Conservation (phyloP, 2,888 invertebrate genomes). For the Sceliomorpha sp. region DNA sequence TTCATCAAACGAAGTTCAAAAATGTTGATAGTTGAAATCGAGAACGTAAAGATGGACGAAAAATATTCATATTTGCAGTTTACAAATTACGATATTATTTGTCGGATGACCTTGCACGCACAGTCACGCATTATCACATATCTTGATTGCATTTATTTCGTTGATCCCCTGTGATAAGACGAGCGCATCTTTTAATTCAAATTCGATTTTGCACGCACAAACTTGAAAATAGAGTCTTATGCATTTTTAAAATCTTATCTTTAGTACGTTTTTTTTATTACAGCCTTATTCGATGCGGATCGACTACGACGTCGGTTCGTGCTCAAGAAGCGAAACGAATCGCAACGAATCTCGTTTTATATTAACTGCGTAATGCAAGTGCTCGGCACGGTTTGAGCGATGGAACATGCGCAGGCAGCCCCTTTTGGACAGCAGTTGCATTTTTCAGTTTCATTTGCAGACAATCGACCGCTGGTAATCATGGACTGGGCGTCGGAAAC, state of each 20-base stretch:
- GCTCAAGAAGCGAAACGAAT: slow-evolving; percentile 64
- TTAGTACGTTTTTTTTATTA: slow-evolving; percentile 51
- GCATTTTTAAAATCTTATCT: slow-evolving; percentile 55
- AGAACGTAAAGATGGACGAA: too few relatives aligned
- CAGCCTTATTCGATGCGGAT: slow-evolving; percentile 51
- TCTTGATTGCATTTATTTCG: slow-evolving; percentile 51
- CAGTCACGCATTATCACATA: slow-evolving; percentile 12
- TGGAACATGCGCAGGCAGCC: slow-evolving; percentile 57
- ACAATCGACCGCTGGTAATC: slow-evolving; percentile 73
- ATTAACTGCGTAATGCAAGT: slow-evolving; percentile 58
- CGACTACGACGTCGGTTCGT: slow-evolving; percentile 52
- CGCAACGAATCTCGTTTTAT: slow-evolving; percentile 63
- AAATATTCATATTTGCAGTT: too few relatives aligned
- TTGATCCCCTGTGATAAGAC: slow-evolving; percentile 38
- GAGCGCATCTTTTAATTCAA: slow-evolving; percentile 38
- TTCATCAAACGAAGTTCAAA: too few relatives aligned
- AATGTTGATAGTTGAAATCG: too few relatives aligned
- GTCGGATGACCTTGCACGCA: too few relatives aligned
- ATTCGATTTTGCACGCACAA: slow-evolving; percentile 48
- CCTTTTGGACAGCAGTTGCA: slow-evolving; percentile 67
- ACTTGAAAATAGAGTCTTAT: slow-evolving; percentile 52
- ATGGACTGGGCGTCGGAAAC: slow-evolving; percentile 74
- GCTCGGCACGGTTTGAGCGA: slow-evolving; percentile 51
- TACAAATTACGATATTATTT: too few relatives aligned
- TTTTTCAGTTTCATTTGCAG: slow-evolving; percentile 72